Evolutionary conservation across 2,888 invertebrate species (phyloP).

Genomic region (Philaethria dido): DNA sequence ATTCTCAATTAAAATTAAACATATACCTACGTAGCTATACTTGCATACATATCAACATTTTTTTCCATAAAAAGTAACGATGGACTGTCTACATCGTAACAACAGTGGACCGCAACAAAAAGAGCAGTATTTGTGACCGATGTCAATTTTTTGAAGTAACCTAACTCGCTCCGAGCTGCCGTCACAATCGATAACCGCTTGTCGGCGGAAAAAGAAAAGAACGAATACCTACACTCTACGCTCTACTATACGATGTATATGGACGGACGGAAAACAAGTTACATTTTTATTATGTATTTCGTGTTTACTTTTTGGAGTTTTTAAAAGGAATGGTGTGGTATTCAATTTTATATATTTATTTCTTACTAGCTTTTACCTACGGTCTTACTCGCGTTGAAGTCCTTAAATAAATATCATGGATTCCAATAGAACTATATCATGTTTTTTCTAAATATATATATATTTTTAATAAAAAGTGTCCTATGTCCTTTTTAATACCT

Average conservation of each 20-base stretch:
- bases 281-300: slow-evolving; percentile 9
- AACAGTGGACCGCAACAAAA: slow-evolving; percentile 13
- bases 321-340: too few relatives aligned
- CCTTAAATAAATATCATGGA: too few relatives aligned
- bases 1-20: too few relatives aligned
- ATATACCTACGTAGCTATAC: too few relatives aligned
- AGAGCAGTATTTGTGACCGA: slow-evolving; percentile 16
- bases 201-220: slow-evolving; percentile 37
- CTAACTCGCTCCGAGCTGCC: too few relatives aligned
- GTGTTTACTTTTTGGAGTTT: slow-evolving; percentile 2
- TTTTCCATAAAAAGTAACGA: background rate
- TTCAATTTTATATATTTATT: background rate
- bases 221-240: slow-evolving; percentile 2
- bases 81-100: background rate
- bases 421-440: too few relatives aligned
- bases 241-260: background rate
- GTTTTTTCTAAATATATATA: too few relatives aligned
- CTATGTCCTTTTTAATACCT: too few relatives aligned
- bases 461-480: too few relatives aligned
- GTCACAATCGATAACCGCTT: slow-evolving; percentile 54
- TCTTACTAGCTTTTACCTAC: too few relatives aligned
- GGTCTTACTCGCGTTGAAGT: too few relatives aligned
- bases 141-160: slow-evolving; percentile 31
- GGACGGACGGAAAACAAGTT: slow-evolving; percentile 11
- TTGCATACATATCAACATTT: too few relatives aligned